Percentiles rank a stretch among this genome's conserved stretches.
Evolutionary conservation across 2,797 vertebrate species (phyloP).

Genomic region (Antennarius maculatus): DNA sequence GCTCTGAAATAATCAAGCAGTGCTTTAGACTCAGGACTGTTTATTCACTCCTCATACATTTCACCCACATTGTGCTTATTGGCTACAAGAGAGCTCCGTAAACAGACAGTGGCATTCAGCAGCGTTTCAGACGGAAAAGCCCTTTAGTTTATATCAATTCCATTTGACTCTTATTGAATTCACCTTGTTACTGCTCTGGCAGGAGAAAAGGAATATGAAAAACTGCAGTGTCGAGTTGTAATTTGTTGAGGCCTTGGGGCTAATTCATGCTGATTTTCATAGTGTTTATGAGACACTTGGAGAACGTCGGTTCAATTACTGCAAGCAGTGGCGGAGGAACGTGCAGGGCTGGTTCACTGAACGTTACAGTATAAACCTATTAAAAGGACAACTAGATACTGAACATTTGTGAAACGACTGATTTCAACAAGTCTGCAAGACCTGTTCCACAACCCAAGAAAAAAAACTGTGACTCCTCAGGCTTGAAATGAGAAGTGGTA

Average conservation of each 20-base stretch:
- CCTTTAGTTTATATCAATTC: conserved; percentile 27
- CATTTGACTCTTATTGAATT: conserved; percentile 33
- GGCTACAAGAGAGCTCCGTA: background rate
- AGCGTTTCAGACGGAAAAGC: conserved; percentile 1
- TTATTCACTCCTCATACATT: background rate
- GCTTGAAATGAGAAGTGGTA: conserved; percentile 27
- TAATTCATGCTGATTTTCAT: conserved; percentile 38
- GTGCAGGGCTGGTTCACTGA: background rate
- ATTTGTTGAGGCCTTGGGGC: conserved; percentile 19
- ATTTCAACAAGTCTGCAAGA: conserved; percentile 30
- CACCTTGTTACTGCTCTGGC: conserved; percentile 8
- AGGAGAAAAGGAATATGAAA: conserved; percentile 3
- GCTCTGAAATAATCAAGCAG: background rate
- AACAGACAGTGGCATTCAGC: background rate
- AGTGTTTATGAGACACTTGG: conserved; percentile 22
- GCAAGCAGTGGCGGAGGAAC: conserved; percentile 3
- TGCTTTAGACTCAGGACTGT: background rate
- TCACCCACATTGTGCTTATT: background rate
- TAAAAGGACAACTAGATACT: background rate
- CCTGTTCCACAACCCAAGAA: conserved; percentile 33
- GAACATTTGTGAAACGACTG: conserved; percentile 10
- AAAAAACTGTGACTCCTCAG: conserved; percentile 6
- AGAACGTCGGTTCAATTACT: conserved; percentile 29
- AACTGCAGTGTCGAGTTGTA: conserved; percentile 20
- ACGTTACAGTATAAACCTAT: conserved; percentile 15